Conservation (phyloP, 2,797 vertebrate species). For the Orientallactaga sibirica region DNA sequence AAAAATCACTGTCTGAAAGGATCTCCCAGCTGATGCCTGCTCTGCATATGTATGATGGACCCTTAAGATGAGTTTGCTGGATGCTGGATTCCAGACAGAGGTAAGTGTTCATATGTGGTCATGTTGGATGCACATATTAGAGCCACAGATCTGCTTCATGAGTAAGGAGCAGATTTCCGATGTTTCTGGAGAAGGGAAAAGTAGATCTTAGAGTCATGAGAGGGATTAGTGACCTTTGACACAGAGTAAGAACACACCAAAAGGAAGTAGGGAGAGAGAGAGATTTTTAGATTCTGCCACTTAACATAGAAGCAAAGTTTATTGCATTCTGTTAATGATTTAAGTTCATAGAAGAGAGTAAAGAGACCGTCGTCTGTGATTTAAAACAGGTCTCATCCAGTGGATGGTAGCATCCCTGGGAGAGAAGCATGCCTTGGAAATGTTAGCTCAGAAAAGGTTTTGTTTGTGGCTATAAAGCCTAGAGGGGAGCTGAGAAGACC, state of each 20-base stretch:
- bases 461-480: not conserved
- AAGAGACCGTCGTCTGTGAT: not conserved
- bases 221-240: conserved; percentile 60
- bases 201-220: not conserved
- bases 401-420: not conserved
- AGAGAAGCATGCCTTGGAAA: conserved; percentile 20
- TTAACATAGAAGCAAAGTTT: not conserved
- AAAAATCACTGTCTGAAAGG: not conserved
- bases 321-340: not conserved
- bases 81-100: conserved; percentile 44
- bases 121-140: conserved; percentile 16
- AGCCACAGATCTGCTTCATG: conserved; percentile 33
- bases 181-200: conserved; percentile 60
- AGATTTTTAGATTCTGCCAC: not conserved
- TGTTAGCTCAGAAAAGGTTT: not conserved
- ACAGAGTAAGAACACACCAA: conserved; percentile 13
- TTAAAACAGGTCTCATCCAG: not conserved
- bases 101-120: conserved; percentile 46
- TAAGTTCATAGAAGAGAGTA: not conserved
- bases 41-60: not conserved
- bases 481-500: conserved; percentile 6
- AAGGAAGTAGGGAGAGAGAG: not conserved
- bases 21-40: not conserved
- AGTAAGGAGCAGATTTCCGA: conserved; percentile 56
- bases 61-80: not conserved